A percentile compares a stretch with the other conserved stretches of the same genome.
These are phyloP conservation scores for Halcyon badia DNA, from an alignment of 2,797 vertebrate genomes.

Conservation along the genomic window DNA sequence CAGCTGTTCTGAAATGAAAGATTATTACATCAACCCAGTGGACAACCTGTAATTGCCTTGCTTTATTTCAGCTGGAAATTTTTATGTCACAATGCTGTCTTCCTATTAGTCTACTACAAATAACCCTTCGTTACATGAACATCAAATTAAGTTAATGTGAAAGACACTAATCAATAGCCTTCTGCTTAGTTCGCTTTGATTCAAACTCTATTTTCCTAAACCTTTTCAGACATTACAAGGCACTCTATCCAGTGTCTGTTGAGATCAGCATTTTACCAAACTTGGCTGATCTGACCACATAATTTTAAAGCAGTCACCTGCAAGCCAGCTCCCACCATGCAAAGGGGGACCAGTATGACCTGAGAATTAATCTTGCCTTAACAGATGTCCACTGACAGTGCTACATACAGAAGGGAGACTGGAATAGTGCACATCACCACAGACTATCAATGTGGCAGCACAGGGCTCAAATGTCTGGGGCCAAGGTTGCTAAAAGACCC, in stretches of 20 bases:
- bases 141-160: background rate
- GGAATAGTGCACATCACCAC: background rate
- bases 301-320: background rate
- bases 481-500: background rate
- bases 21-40: slow-evolving; percentile 8
- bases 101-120: background rate
- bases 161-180: background rate
- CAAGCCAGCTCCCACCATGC: background rate
- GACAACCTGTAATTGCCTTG: background rate
- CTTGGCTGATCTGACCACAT: background rate
- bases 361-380: background rate
- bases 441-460: background rate
- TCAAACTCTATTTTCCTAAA: background rate
- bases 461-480: background rate
- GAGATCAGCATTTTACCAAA: background rate
- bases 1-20: background rate
- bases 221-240: background rate
- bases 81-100: background rate
- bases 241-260: background rate
- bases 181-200: background rate
- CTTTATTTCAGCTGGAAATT: background rate
- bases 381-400: background rate
- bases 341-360: too few species aligned
- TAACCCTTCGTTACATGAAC: rapidly evolving
- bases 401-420: background rate